Base-by-base conservation (phyloP, 2,797 vertebrate genomes). In the Trichosurus vulpecula region DNA sequence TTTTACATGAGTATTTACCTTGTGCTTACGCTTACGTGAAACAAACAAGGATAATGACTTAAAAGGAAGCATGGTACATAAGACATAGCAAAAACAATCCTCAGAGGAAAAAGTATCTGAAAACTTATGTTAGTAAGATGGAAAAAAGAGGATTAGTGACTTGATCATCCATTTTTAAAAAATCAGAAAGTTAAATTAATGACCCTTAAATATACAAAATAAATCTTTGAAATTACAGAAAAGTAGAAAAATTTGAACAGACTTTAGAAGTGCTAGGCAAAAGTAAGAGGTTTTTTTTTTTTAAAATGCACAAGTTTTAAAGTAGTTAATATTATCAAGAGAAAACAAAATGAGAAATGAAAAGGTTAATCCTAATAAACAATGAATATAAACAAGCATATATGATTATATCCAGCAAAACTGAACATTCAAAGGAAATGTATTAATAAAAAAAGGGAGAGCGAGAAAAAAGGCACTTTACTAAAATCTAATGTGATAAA, bases 1-100 rank as follows among this genome's bases (percentile, higher is more conserved):
- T 87, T 22, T 58, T 94, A 91, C 2, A 51, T 12, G 13, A 95
- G 41, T 74, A 55, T 91, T 97, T 55, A 35, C 4, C 53, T 96
- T 95, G 31, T 54, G 66, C 94, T 41, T 93, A 81, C 81, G 66
- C 52, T 54, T 61, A 94, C 0, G 93, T 41, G 30, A 55, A 90
- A 92, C 19, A 54, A 94, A 92, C 30, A 58, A 52, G 66, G 52
- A 12, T 54, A 54, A 16, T 56, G 91, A 54, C 47, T 6, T 8
- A 51, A 93, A 92, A 3, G 66, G 53, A 56, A 47, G 31, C 53
- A 25, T 29, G 53, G 2, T 81, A 81, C 14, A 41, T 3, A 25
- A 16, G n/a, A 81, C 5, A 6, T 16, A 47, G 6, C 19, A 22
- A 81, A 81, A 81, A 66, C n/a, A 47, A 81, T 47, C 66, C 16